A percentile compares a stretch with the other conserved stretches of the same genome.
Evolutionary conservation across 2,113 vertebrate genomes (phyloP).

Genomic region (Istiophorus platypterus): DNA sequence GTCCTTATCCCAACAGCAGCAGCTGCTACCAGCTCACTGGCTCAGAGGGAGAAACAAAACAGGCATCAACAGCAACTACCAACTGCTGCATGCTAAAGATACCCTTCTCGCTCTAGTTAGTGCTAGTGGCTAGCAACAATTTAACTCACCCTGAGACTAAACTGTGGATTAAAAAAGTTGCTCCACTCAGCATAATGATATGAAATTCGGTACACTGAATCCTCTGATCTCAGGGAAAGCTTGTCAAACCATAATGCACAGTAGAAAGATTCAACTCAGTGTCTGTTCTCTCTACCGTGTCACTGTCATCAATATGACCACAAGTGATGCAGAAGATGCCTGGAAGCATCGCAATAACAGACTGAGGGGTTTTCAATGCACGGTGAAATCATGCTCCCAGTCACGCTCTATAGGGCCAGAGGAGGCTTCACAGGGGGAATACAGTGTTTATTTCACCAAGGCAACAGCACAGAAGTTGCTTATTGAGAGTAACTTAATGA

Average conservation of each 20-base stretch:
- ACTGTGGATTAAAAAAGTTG: slow-evolving; percentile 58
- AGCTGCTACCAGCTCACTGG: slow-evolving; percentile 64
- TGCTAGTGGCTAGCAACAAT: slow-evolving; percentile 44
- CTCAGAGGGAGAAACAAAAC: slow-evolving; percentile 78
- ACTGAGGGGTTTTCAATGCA: background rate
- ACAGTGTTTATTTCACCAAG: background rate
- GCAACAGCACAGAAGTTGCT: background rate
- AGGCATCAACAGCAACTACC: slow-evolving; percentile 60
- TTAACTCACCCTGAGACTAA: slow-evolving; percentile 54
- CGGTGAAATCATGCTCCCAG: too few relatives aligned
- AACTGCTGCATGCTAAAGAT: slow-evolving; percentile 71
- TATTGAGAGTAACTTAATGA: background rate
- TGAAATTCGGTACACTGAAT: slow-evolving; percentile 32
- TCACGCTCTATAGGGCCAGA: background rate
- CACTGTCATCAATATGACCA: slow-evolving; percentile 11
- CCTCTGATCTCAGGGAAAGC: slow-evolving; percentile 27
- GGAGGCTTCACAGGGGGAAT: background rate
- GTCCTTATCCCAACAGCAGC: slow-evolving; percentile 84
- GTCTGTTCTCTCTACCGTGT: background rate
- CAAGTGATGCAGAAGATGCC: background rate
- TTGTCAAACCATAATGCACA: slow-evolving; percentile 14
- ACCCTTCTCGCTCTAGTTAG: slow-evolving; percentile 54
- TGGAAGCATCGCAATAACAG: background rate
- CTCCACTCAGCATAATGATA: slow-evolving; percentile 51
- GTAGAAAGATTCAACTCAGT: background rate